Percentiles rank a stretch among this genome's conserved stretches.
phyloP scores from a whole-genome alignment of 2,797 vertebrate species.

The Sciurus vulgaris region DNA sequence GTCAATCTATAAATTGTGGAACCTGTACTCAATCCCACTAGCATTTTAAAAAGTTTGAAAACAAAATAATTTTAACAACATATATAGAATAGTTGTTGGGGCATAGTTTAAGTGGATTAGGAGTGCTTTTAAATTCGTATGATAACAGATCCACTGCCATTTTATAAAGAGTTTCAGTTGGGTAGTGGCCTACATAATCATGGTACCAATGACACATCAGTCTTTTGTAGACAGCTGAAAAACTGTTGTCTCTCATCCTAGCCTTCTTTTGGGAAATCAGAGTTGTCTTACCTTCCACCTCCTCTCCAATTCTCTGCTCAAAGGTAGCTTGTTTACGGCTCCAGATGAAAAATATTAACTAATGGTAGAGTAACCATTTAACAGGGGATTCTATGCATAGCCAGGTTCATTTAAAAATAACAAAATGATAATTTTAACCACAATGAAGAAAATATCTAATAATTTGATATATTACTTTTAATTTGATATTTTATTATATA shows the following conservation, averaged over 20 bases:
- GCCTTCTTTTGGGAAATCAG: neutral
- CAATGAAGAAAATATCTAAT: neutral
- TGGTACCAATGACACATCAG: neutral
- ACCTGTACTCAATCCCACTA: neutral
- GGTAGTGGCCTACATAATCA: neutral
- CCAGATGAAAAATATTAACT: neutral
- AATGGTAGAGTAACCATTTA: neutral
- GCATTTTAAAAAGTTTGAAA: slow-evolving; percentile 29
- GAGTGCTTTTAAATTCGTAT: neutral
- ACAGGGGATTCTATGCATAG: neutral
- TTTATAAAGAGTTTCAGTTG: slow-evolving; percentile 31
- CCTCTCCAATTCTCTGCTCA: neutral
- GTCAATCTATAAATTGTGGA: neutral
- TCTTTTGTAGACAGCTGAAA: neutral
- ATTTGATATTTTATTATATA: neutral
- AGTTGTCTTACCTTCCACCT: neutral
- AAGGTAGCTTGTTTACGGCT: neutral
- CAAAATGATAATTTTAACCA: neutral
- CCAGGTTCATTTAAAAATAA: neutral
- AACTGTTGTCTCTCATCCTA: neutral
- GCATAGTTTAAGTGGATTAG: neutral
- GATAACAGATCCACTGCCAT: neutral
- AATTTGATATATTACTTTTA: neutral
- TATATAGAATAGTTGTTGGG: neutral
- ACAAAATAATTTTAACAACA: slow-evolving; percentile 13